Percentiles rank a stretch among this genome's conserved stretches.
These are phyloP conservation scores for Mesaphorura yosii DNA, from an alignment of 1,140 invertebrate species.

Conservation along the genomic window DNA sequence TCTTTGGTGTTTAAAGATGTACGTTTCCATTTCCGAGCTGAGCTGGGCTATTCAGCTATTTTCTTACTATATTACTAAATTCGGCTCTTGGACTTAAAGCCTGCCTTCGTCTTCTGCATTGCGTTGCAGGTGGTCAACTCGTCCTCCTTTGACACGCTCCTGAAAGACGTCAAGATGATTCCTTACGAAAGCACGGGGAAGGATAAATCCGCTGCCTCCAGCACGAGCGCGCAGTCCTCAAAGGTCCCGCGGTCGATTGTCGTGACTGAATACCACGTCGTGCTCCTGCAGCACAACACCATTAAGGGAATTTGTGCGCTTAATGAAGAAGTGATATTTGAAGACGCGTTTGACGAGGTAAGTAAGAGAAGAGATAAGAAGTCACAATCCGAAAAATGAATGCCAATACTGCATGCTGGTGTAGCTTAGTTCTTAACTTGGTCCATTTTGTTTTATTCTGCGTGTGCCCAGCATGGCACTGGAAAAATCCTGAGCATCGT, in stretches of 20 bases:
- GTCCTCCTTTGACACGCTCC: slow-evolving; percentile 29
- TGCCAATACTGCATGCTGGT: too few species aligned
- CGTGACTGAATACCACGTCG: slow-evolving; percentile 78
- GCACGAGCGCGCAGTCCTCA: not conserved
- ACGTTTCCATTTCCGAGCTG: too few species aligned
- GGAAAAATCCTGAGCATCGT: slow-evolving; percentile 69
- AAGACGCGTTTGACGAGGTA: slow-evolving; percentile 65
- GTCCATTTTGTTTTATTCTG: not conserved
- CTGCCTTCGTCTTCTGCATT: too few species aligned
- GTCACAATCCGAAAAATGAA: too few species aligned
- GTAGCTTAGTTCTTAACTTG: not conserved
- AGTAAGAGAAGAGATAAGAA: too few species aligned
- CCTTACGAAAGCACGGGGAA: slow-evolving; percentile 33
- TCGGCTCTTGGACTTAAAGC: too few species aligned
- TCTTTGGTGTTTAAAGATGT: slow-evolving; percentile 25
- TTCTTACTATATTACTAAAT: too few species aligned
- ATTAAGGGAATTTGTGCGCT: slow-evolving; percentile 73
- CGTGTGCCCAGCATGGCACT: slow-evolving; percentile 51
- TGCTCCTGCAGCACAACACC: slow-evolving; percentile 69
- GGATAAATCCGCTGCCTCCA: slow-evolving; percentile 31
- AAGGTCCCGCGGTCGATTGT: slow-evolving; percentile 59
- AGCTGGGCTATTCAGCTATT: too few species aligned
- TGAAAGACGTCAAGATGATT: slow-evolving; percentile 30
- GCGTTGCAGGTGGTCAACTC: not conserved
- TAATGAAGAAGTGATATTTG: slow-evolving; percentile 75